phyloP scores from a whole-genome alignment of 2,797 vertebrate genomes.

The Chanos chanos region DNA sequence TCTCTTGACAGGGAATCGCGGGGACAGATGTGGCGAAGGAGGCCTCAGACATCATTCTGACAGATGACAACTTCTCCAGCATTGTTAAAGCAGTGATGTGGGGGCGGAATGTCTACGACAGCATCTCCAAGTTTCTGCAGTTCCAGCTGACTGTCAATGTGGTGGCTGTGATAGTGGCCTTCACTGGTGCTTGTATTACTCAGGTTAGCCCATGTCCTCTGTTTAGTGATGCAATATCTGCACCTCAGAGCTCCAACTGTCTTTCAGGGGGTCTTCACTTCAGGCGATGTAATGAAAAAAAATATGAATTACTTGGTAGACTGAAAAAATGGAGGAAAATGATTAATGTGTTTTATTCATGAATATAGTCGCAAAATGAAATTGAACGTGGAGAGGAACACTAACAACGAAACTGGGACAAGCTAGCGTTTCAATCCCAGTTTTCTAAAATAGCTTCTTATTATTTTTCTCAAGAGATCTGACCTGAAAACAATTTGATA shows the following conservation, averaged over 20 bases:
- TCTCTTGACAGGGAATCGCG: constrained; percentile 83
- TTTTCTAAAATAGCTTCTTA: constrained; percentile 44
- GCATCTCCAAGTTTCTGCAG: constrained; percentile 98
- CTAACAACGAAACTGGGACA: constrained; percentile 26
- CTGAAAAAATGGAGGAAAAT: too few relatives aligned
- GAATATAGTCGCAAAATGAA: background rate
- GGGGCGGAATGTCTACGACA: constrained; percentile 96
- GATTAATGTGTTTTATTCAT: too few relatives aligned
- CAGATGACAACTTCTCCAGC: constrained; percentile 96
- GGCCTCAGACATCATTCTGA: constrained; percentile 96
- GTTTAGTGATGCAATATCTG: background rate
- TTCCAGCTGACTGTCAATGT: constrained; percentile 98
- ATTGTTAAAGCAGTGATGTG: constrained; percentile 99
- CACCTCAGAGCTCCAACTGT: too few relatives aligned
- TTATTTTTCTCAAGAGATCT: constrained; percentile 37
- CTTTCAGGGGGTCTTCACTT: too few relatives aligned
- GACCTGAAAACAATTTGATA: constrained; percentile 33
- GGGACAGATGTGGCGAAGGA: constrained; percentile 98
- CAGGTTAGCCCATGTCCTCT: constrained; percentile 71
- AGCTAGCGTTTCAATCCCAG: constrained; percentile 18
- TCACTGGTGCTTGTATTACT: constrained; percentile 96
- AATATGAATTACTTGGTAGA: too few relatives aligned
- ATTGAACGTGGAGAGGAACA: constrained; percentile 3
- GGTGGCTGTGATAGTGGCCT: constrained; percentile 96
- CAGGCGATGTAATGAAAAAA: too few relatives aligned